phyloP scores from a whole-genome alignment of 2,888 invertebrate genomes.

The Caenorhabditis macrosperma region DNA sequence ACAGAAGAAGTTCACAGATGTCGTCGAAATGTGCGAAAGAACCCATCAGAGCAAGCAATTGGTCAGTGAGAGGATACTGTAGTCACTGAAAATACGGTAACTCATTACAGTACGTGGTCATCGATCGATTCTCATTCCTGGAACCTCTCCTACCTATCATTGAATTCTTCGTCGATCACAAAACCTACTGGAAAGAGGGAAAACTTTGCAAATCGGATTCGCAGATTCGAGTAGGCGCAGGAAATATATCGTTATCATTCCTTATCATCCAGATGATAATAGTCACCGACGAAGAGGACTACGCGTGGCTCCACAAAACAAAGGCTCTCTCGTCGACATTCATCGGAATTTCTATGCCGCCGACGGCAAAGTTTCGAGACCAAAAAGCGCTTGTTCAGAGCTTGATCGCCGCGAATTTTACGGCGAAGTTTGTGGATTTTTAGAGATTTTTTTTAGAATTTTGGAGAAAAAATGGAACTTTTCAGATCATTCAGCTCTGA shows the following conservation, averaged over 20 bases:
- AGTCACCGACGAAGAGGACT: constrained; percentile 68
- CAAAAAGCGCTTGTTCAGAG: constrained; percentile 51
- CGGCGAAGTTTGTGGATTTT: constrained; percentile 59
- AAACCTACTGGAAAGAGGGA: constrained; percentile 60
- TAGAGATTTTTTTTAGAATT: too few relatives aligned
- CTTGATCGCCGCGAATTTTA: constrained; percentile 66
- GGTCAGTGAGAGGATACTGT: constrained; percentile 25
- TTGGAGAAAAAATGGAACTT: too few relatives aligned
- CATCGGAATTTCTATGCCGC: constrained; percentile 57
- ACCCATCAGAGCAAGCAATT: constrained; percentile 38
- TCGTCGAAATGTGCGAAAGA: constrained; percentile 55
- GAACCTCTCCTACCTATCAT: constrained; percentile 71
- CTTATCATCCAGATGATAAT: constrained; percentile 67
- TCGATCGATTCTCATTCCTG: constrained; percentile 67
- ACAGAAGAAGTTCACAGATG: constrained; percentile 65
- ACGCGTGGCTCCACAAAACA: constrained; percentile 52
- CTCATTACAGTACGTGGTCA: constrained; percentile 63
- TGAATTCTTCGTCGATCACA: constrained; percentile 73
- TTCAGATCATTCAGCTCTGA: constrained; percentile 74
- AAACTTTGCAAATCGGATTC: constrained; percentile 54
- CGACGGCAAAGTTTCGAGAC: constrained; percentile 42
- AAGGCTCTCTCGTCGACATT: constrained; percentile 57
- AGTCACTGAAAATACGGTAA: neutral
- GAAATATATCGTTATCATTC: too few relatives aligned
- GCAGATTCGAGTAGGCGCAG: constrained; percentile 55